Conservation (phyloP, 2,113 vertebrate species). For the Tragelaphus strepsiceros region DNA sequence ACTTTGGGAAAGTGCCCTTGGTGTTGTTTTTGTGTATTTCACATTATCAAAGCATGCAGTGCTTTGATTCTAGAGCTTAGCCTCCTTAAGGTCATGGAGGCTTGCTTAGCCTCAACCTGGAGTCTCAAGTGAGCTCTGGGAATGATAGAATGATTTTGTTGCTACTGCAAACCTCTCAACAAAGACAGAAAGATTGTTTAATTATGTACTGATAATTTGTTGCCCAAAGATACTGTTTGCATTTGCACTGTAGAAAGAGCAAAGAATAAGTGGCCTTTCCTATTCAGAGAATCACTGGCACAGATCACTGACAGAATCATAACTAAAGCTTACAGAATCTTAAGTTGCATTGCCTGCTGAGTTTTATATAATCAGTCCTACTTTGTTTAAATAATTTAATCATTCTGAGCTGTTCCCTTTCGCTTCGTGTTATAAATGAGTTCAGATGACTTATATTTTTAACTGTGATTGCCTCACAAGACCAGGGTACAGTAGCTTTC, state of each 20-base stretch:
- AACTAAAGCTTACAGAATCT: not conserved
- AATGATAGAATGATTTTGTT: not conserved
- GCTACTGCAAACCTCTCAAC: not conserved
- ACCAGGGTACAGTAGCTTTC: not conserved
- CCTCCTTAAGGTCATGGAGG: not conserved
- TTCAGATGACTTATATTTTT: not conserved
- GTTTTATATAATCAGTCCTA: not conserved
- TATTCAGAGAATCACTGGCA: not conserved
- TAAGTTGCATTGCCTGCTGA: not conserved
- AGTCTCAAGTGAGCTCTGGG: not conserved
- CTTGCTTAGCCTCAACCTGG: not conserved
- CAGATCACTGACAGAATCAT: not conserved
- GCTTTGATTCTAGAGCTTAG: not conserved
- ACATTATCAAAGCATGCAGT: not conserved
- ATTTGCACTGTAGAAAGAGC: not conserved
- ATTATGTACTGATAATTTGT: not conserved
- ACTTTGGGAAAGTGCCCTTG: not conserved
- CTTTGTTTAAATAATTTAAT: conserved; percentile 17
- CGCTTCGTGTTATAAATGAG: not conserved
- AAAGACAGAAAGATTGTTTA: not conserved
- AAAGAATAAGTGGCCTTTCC: not conserved
- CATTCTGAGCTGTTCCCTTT: not conserved
- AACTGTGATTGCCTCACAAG: not conserved
- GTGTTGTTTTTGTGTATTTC: not conserved
- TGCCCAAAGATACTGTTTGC: not conserved